Evolutionary conservation across 2,113 vertebrate species (phyloP), one percentile per base, ranked within the genome.

Genomic region (Irena cyanogastra): DNA sequence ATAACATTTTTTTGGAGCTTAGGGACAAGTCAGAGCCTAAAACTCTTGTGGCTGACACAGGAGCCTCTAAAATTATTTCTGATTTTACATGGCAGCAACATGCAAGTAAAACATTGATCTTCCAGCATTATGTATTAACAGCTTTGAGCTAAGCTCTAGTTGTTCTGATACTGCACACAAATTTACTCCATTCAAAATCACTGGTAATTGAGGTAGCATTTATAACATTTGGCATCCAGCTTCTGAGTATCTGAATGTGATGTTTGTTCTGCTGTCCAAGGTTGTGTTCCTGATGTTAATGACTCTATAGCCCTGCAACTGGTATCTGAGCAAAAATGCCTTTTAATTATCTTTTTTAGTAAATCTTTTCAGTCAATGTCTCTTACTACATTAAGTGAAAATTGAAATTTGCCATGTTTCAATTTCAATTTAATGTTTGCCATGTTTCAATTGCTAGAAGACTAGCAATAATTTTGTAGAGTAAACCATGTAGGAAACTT

Each of bases 111-210:
- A 30, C 8, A 16, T 17, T 17, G 4, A 28, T 49, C 9, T 70
- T 22, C 76, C 90, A 87, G 91, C 80, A 61, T 31, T 90, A 78
- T 65, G 93, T 92, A 84, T 57, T 95, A 86, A 69, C 60, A 83
- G 60, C 71, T 90, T 84, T 92, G 63, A 93, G 77, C 93, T 94
- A 89, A 82, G 59, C 65, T 90, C 42, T 90, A 35, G n/a, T 37
- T 77, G 45, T 90, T 90, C 35, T 89, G 60, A 42, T 93, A 57
- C 53, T 86, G 77, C 94, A 95, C 68, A 44, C 28, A 94, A 71
- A 94, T 93, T 92, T 93, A 85, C 49, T 92, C 14, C 18, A 90
- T 83, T 81, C 75, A 13, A 76, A 97, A 72, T 11, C 31, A 33
- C 18, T n/a, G 37, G 13, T 79, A 54, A 80, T 31, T 79, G 42